Evolutionary conservation across 2,797 vertebrate species (phyloP), one percentile per base, ranked within the genome.

Genomic region (Tolypeutes matacus): DNA sequence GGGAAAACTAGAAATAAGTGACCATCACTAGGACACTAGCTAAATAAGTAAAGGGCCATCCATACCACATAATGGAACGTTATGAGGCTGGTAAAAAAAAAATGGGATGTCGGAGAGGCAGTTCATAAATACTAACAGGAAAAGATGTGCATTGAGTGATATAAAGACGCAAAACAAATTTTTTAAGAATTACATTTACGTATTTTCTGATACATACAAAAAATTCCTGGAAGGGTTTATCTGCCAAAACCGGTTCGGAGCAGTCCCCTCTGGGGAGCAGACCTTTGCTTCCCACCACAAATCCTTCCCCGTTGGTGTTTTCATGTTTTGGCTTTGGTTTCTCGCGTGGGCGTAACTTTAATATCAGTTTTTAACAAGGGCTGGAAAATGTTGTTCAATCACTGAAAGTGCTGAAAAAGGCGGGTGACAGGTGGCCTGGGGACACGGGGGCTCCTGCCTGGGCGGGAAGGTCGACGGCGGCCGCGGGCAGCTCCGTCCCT

Each of bases 371-470:
- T 46, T 36, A 78, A 64, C 3, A 17, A 83, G 31, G 64, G 21
- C 56, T 4, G 18, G 85, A 18, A 73, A 77, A 51, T 15, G 42
- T 27, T 1, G 10, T 65, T 34, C 39, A 14, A 7, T 8, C 62
- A 36, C 13, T 9, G 73, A 86, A 56, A 75, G 69, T 49, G 36
- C 62, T 34, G 31, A 34, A 25, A 36, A n/a, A 58, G 10, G 36
- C 5, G 46, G 6, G 29, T 1, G 0, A 3, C 18, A 10, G 2
- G 2, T 23, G 8, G 56, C 7, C 6, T 21, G 20, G 56, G 56
- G 76, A 10, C 0, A 0, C 4, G 14, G 46, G 23, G 10, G 2
- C 11, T 14, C 58, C 53, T 12, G 84, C 53, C 29, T 25, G 7
- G 53, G 29, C 29, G 0, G 17, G 65, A 60, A 70, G 64, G 77